Evolutionary conservation across 2,888 invertebrate species (phyloP).

Genomic region (Microplitis manilae): DNA sequence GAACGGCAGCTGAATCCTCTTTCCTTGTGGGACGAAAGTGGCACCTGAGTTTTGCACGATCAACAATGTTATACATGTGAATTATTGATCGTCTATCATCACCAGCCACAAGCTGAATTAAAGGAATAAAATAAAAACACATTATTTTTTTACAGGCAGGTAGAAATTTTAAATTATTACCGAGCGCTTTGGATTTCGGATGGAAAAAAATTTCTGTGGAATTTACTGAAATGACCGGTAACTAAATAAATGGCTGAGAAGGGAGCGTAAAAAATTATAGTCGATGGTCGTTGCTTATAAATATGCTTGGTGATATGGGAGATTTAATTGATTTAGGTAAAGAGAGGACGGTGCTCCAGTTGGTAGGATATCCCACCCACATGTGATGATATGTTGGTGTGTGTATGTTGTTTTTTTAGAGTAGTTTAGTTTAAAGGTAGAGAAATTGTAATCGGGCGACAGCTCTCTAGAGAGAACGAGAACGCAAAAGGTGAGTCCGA

Average conservation of each 20-base stretch:
- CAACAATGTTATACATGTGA: slow-evolving; percentile 4
- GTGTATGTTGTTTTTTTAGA: no score
- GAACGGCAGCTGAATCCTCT: slow-evolving; percentile 63
- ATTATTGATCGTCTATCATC: not conserved
- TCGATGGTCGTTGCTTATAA: not conserved
- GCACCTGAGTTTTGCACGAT: slow-evolving; percentile 59
- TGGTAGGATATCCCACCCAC: not conserved
- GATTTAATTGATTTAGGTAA: not conserved
- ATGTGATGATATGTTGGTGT: no score
- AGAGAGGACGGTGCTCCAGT: not conserved
- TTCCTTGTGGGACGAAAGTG: slow-evolving; percentile 50
- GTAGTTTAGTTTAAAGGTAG: not conserved
- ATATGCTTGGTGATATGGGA: not conserved
- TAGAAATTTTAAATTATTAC: not conserved
- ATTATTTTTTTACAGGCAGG: not conserved
- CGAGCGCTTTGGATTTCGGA: not conserved
- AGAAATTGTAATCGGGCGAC: not conserved
- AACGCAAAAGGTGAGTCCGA: slow-evolving; percentile 47
- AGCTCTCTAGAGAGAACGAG: not conserved
- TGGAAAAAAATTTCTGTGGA: not conserved
- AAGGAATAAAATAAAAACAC: no score
- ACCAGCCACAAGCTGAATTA: no score
- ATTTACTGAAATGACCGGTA: not conserved
- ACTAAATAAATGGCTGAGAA: not conserved
- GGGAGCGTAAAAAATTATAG: not conserved